phyloP scores from a whole-genome alignment of 2,797 vertebrate species.

The Tenualosa ilisha region DNA sequence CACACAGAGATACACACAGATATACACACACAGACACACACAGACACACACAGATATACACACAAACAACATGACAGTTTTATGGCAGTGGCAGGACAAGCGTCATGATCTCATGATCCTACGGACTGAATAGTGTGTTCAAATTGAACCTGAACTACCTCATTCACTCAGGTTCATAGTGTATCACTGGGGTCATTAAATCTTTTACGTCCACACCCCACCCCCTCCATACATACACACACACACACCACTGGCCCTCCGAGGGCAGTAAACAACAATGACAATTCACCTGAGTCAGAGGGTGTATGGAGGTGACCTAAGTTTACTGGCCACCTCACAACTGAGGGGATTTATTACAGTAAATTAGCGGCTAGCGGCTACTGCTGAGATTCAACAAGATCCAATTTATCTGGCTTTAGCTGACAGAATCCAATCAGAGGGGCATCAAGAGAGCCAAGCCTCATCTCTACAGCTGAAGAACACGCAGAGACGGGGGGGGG shows the following conservation, averaged over 20 bases:
- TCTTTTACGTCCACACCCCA: neutral
- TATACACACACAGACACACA: neutral
- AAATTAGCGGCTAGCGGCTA: neutral
- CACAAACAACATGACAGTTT: neutral
- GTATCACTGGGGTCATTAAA: neutral
- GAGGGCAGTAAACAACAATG: neutral
- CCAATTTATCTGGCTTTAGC: neutral
- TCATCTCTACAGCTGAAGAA: neutral
- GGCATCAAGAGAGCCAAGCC: neutral
- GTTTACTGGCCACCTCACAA: neutral
- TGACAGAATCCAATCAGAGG: neutral
- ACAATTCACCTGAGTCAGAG: neutral
- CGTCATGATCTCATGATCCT: neutral
- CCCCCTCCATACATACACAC: neutral
- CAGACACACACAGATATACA: neutral
- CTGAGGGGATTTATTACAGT: neutral
- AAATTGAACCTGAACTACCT: neutral
- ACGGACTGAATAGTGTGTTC: neutral
- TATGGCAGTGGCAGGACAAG: neutral
- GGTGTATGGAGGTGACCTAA: neutral
- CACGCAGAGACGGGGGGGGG: neutral
- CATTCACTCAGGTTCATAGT: neutral
- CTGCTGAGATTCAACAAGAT: neutral
- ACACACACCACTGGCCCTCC: neutral
- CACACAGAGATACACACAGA: neutral